A percentile compares a stretch with the other conserved stretches of the same genome.
Evolutionary conservation across 2,888 invertebrate genomes (phyloP).

Genomic region (Copidosoma aretas): DNA sequence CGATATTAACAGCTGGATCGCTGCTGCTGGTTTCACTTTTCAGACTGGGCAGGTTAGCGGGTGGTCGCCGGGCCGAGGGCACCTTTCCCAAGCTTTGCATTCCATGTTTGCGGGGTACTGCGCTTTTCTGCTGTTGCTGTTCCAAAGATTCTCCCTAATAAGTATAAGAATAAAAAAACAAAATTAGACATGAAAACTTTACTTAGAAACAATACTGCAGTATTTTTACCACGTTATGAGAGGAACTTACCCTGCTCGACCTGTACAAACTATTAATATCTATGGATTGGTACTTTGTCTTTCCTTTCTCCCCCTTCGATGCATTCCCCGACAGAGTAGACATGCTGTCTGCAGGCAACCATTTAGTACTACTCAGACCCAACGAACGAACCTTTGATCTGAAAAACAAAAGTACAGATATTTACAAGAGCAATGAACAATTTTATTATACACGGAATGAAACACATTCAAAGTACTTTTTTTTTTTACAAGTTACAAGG

Average conservation of each 20-base stretch:
- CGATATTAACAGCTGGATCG: slow-evolving; percentile 79
- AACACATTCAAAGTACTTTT: no score
- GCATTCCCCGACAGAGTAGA: slow-evolving; percentile 92
- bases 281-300: slow-evolving; percentile 95
- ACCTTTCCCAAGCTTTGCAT: slow-evolving; percentile 99
- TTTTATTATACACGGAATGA: no score
- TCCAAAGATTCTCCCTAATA: slow-evolving; percentile 83
- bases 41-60: slow-evolving; percentile 98
- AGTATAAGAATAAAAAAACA: background rate
- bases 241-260: slow-evolving; percentile 76
- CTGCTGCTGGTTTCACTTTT: slow-evolving; percentile 90
- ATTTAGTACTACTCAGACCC: slow-evolving; percentile 81
- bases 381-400: slow-evolving; percentile 79
- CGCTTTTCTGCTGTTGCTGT: slow-evolving; percentile 86
- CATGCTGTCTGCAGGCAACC: slow-evolving; percentile 96
- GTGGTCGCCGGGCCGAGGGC: slow-evolving; percentile 96
- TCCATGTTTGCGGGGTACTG: slow-evolving; percentile 97
- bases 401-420: slow-evolving; percentile 8
- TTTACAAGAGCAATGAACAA: background rate
- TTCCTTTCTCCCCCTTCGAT: slow-evolving; percentile 86
- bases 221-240: background rate
- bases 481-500: background rate
- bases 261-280: slow-evolving; percentile 98
- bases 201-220: no score
- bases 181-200: background rate